phyloP scores from a whole-genome alignment of 2,113 vertebrate genomes.

The Empidonax alnorum region DNA sequence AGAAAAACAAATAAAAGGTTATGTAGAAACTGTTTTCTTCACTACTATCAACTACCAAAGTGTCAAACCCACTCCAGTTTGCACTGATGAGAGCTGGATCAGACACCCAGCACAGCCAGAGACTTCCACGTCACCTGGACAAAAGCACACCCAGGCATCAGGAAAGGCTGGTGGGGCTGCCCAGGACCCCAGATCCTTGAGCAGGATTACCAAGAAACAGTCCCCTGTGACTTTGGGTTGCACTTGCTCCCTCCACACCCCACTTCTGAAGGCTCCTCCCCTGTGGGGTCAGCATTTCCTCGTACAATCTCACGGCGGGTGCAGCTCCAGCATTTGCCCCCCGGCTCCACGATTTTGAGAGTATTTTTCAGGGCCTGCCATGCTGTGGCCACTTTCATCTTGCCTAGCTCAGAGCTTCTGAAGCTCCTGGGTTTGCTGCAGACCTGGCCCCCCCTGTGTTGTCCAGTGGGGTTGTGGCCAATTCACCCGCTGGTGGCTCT shows the following conservation, averaged over 20 bases:
- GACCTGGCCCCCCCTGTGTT: not conserved
- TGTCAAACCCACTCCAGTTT: not conserved
- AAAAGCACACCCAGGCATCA: rapidly evolving
- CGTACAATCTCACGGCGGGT: rapidly evolving
- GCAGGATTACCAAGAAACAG: no score
- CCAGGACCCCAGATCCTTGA: not conserved
- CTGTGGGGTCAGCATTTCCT: rapidly evolving
- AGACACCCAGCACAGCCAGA: not conserved
- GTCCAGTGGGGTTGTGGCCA: not conserved
- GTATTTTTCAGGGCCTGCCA: not conserved
- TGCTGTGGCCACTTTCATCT: not conserved
- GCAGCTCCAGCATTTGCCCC: not conserved
- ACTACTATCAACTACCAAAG: no score
- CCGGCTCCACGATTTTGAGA: rapidly evolving
- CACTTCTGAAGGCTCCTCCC: not conserved
- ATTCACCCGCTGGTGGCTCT: not conserved
- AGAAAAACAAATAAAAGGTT: not conserved
- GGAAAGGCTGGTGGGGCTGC: not conserved
- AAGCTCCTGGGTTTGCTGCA: not conserved
- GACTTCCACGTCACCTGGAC: not conserved
- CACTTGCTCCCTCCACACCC: not conserved
- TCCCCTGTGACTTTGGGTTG: no score
- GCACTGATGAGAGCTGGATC: not conserved
- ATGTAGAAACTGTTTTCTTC: not conserved
- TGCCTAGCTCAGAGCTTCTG: not conserved